These are phyloP conservation scores for Dione juno DNA, from an alignment of 2,888 invertebrate species.

Conservation along the genomic window DNA sequence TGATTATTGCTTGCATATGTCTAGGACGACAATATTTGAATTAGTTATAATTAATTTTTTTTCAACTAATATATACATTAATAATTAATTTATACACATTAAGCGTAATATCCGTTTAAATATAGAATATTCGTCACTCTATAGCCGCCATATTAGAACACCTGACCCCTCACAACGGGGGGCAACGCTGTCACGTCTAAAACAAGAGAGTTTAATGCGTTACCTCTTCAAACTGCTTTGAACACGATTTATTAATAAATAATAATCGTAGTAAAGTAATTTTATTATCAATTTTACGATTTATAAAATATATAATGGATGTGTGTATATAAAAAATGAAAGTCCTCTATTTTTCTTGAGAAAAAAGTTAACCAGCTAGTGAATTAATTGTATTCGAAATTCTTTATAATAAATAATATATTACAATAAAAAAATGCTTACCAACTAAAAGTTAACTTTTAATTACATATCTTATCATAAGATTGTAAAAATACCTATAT, in stretches of 20 bases:
- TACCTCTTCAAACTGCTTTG: conserved; percentile 32
- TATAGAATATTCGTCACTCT: conserved; percentile 30
- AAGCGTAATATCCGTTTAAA: conserved; percentile 3
- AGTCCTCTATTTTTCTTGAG: no score
- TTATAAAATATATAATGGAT: not conserved
- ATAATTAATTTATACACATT: conserved; percentile 8
- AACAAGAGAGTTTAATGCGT: conserved; percentile 40
- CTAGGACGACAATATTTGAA: not conserved
- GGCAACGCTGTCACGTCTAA: conserved; percentile 40
- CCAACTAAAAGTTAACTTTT: not conserved
- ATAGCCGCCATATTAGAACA: conserved; percentile 38
- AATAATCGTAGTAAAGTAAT: conserved; percentile 21
- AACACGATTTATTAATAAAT: conserved; percentile 36
- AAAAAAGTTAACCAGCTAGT: no score
- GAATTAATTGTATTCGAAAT: no score
- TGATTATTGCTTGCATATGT: no score
- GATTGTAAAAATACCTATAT: not conserved
- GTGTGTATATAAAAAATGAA: no score
- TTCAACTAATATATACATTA: not conserved
- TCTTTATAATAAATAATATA: no score
- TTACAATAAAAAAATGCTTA: no score
- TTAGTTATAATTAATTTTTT: not conserved
- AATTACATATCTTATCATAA: not conserved
- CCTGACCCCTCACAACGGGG: conserved; percentile 42
- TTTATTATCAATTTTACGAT: conserved; percentile 4